Evolutionary conservation across 2,888 invertebrate genomes (phyloP).

Genomic region (Drosophila meridionalis): DNA sequence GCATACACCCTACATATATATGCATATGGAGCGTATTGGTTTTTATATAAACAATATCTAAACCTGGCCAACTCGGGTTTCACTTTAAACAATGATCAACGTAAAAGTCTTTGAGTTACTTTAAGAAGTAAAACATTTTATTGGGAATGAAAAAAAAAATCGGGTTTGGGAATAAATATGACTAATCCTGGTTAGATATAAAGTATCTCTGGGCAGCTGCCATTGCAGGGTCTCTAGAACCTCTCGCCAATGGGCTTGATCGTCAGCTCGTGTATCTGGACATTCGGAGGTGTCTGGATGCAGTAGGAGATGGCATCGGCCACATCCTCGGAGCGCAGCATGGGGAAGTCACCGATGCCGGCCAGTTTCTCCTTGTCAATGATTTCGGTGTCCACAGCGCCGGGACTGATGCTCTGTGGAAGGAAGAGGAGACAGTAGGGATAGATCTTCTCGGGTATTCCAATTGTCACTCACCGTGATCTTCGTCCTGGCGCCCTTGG

Average conservation of each 20-base stretch:
- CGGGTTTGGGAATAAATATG: neutral
- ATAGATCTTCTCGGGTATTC: no score
- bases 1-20: neutral
- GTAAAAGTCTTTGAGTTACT: neutral
- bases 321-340: conserved; percentile 71
- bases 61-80: neutral
- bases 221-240: conserved; percentile 30
- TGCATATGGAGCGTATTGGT: neutral
- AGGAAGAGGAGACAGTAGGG: neutral
- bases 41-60: neutral
- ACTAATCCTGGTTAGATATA: neutral
- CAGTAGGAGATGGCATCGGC: conserved; percentile 78
- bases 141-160: neutral
- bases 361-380: fast-evolving
- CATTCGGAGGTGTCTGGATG: conserved; percentile 77
- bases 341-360: neutral
- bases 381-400: conserved; percentile 78
- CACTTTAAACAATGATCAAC: neutral
- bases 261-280: conserved; percentile 76
- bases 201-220: neutral
- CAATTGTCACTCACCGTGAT: conserved; percentile 66
- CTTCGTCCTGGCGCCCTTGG: conserved; percentile 72
- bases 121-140: neutral
- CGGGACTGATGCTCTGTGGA: conserved; percentile 81
- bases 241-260: conserved; percentile 77